These are phyloP conservation scores for Mus spretus DNA, from an alignment of 2,797 vertebrate genomes.

Conservation along the genomic window DNA sequence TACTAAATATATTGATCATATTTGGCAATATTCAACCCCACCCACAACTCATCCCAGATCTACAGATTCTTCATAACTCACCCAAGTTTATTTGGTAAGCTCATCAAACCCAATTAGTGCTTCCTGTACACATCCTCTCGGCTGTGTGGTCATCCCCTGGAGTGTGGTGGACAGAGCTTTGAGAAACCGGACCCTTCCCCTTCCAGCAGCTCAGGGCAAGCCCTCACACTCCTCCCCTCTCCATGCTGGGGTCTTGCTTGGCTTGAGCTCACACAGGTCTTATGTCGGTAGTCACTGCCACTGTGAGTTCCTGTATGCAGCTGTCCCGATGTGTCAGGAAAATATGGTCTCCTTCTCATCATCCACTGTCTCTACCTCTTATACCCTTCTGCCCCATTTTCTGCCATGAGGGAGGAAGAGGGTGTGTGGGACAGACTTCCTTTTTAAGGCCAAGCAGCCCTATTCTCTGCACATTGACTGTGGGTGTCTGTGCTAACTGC, in stretches of 20 bases:
- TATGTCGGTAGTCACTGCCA: neutral
- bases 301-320: neutral
- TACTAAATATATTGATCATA: neutral
- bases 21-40: neutral
- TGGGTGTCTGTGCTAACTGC: neutral
- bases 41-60: neutral
- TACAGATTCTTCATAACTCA: neutral
- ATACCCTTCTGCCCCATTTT: neutral
- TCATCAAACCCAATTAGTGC: neutral
- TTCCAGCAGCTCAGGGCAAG: neutral
- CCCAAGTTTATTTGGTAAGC: neutral
- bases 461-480: neutral
- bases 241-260: neutral
- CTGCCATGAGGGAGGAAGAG: neutral
- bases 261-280: neutral
- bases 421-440: neutral
- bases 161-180: neutral
- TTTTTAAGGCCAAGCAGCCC: neutral
- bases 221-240: neutral
- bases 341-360: neutral
- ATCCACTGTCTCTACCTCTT: neutral
- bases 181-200: neutral
- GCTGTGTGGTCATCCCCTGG: fast-evolving
- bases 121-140: neutral
- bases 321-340: neutral